Base-by-base conservation (phyloP, 1,140 invertebrate genomes). In the Drosophila insularis region DNA sequence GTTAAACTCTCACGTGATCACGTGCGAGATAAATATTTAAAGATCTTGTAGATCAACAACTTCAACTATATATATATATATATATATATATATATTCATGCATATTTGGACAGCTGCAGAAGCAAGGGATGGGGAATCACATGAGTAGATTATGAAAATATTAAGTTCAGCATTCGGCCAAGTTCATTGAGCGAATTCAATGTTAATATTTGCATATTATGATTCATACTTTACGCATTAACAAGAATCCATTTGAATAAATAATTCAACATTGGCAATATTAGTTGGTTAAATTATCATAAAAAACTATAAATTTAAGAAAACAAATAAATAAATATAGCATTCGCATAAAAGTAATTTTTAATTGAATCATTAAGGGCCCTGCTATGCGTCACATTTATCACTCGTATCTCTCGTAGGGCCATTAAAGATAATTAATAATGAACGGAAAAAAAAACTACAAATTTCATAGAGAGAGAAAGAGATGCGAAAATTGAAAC, bases 351-450 rank as follows among this genome's bases (percentile, higher is more conserved):
- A 67, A 46, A 58, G 67, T 40, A 54, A 53, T 71, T 71, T 77
- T 66, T 66, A 85, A 74, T 71, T 35, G 10, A 64, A 59, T 63
- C 53, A 63, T 61, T 69, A 73, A 46, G 35, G 11, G 17, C 54
- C 4, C 27, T 27, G 55, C 37, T 46, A 13, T 21, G 43, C 13
- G 19, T 8, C 23, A 46, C 54, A 27, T 55, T 69, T 71, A 74
- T 68, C 56, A 59, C 60, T 74, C 53, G 21, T 32, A 53, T 55
- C 54, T 37, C 27, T 40, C 74, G 55, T 31, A 27, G 54, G 39
- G 43, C 31, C 65, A 81, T 87, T 82, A 74, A 87, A 81, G 74
- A 64, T 78, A 85, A 81, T 87, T 78, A 89, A 89, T 76, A 87
- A 82, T 72, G 65, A 79, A 71, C 61, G 84, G 75, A 71, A 86